phyloP scores from a whole-genome alignment of 2,797 vertebrate genomes.

The Helicolenus hilgendorfi region DNA sequence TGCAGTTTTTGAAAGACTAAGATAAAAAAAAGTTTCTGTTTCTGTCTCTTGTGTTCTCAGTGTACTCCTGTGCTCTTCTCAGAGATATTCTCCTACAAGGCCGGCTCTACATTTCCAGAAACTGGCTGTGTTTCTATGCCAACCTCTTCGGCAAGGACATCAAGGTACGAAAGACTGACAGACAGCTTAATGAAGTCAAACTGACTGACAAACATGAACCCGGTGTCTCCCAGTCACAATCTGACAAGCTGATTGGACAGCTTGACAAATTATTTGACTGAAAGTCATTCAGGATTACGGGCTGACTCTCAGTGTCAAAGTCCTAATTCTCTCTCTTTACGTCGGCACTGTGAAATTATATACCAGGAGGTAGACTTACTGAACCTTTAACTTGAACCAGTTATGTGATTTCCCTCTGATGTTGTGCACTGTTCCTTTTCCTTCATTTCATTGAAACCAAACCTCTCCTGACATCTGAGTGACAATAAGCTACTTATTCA shows the following conservation, averaged over 20 bases:
- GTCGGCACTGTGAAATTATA: background rate
- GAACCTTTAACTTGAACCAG: slow-evolving; percentile 28
- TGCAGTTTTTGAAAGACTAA: background rate
- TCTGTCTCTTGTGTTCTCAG: slow-evolving; percentile 80
- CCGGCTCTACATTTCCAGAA: slow-evolving; percentile 97
- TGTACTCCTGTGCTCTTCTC: slow-evolving; percentile 97
- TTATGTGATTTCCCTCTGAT: slow-evolving; percentile 58
- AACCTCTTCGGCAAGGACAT: slow-evolving; percentile 98
- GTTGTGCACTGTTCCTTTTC: slow-evolving; percentile 52
- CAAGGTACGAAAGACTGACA: slow-evolving; percentile 89
- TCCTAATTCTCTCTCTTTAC: background rate
- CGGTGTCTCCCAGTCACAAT: slow-evolving; percentile 2
- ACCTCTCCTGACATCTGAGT: slow-evolving; percentile 58
- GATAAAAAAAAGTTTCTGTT: background rate
- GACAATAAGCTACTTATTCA: slow-evolving; percentile 81
- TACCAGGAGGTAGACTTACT: slow-evolving; percentile 3
- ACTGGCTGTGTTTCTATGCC: slow-evolving; percentile 98
- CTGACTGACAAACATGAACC: slow-evolving; percentile 17
- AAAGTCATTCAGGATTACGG: slow-evolving; percentile 31
- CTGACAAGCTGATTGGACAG: slow-evolving; percentile 31
- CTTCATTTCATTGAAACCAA: slow-evolving; percentile 69
- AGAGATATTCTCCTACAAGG: slow-evolving; percentile 97
- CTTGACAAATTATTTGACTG: slow-evolving; percentile 29
- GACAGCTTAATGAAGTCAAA: slow-evolving; percentile 34
- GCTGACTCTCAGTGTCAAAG: background rate